Base-by-base conservation (phyloP, 2,888 invertebrate genomes). In the Tenthredo mesomela region DNA sequence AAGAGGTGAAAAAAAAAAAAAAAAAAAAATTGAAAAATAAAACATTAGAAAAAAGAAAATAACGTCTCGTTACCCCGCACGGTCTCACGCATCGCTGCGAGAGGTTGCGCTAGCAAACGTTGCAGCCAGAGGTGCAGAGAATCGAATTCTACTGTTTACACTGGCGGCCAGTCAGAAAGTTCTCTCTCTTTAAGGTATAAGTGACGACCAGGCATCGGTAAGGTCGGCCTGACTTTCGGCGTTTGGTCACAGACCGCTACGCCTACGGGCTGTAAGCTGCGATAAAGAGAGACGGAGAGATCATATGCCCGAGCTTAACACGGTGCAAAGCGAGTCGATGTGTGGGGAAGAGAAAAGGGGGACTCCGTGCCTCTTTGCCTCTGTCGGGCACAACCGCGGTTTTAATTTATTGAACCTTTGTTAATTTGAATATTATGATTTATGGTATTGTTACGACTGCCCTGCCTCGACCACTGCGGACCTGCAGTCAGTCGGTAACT, bases 351-450 rank as follows among this genome's bases (percentile, higher is more conserved):
- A 67, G 75, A 75, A 82, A 84, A 50, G 84, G 80, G 84, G 43
- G 73, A 75, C 78, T 61, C 71, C 75, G 50, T 83, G 67, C 83
- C 83, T 77, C 80, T 86, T 85, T 82, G 84, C 80, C 85, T 85
- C 86, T 85, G 86, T 88, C 86, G 85, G 86, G 84, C 84, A 86
- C 87, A 87, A 88, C 87, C 87, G 86, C 88, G 87, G 88, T 87
- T 89, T 88, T 89, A 89, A 89, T 89, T 89, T 89, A 89, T 88
- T 87, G 89, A 89, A 88, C 88, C 88, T 89, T 89, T 89, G 88
- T 89, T 89, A 88, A 89, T 89, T 89, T 89, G 88, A 88, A 88
- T 88, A 89, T 88, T 89, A 88, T 89, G 89, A 89, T 89, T 89
- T 89, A 89, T 88, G 87, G 89, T 87, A 88, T 88, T 88, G 88